Percentiles rank a stretch among this genome's conserved stretches.
Evolutionary conservation across 2,113 vertebrate species (phyloP).

Genomic region (Psittacara wagleri): DNA sequence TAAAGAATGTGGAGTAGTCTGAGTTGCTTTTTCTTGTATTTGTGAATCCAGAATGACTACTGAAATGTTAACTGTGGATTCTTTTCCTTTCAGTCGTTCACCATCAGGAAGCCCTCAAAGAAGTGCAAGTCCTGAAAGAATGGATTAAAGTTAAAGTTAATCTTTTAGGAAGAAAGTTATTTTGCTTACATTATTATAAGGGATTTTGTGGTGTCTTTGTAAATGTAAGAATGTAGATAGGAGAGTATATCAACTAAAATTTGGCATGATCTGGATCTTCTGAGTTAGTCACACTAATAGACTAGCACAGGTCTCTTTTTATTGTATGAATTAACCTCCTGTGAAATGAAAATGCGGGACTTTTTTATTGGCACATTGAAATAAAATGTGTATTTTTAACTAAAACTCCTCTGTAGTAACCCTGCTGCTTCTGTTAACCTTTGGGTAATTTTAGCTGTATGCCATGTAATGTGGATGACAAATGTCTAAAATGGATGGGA

Average conservation of each 20-base stretch:
- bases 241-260: slow-evolving; percentile 73
- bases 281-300: slow-evolving; percentile 77
- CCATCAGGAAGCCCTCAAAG: slow-evolving; percentile 84
- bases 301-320: slow-evolving; percentile 76
- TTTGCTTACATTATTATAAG: slow-evolving; percentile 86
- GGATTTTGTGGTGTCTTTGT: slow-evolving; percentile 80
- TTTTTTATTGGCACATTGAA: slow-evolving; percentile 84
- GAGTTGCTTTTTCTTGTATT: not conserved
- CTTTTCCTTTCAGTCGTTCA: slow-evolving; percentile 79
- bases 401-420: slow-evolving; percentile 74
- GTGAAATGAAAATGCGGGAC: slow-evolving; percentile 75
- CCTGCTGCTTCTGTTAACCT: slow-evolving; percentile 65
- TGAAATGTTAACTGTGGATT: not conserved
- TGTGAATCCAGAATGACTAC: not conserved
- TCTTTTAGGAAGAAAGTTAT: slow-evolving; percentile 79
- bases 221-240: slow-evolving; percentile 76
- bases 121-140: slow-evolving; percentile 84
- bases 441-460: not conserved
- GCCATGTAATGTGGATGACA: not conserved
- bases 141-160: slow-evolving; percentile 78
- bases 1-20: not conserved
- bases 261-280: slow-evolving; percentile 75
- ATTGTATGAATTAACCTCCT: slow-evolving; percentile 81
- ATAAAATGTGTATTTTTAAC: slow-evolving; percentile 84
- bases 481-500: not conserved